These are phyloP conservation scores for Linhomoeus sp. DNA, from an alignment of 2,888 invertebrate species.

Conservation along the genomic window DNA sequence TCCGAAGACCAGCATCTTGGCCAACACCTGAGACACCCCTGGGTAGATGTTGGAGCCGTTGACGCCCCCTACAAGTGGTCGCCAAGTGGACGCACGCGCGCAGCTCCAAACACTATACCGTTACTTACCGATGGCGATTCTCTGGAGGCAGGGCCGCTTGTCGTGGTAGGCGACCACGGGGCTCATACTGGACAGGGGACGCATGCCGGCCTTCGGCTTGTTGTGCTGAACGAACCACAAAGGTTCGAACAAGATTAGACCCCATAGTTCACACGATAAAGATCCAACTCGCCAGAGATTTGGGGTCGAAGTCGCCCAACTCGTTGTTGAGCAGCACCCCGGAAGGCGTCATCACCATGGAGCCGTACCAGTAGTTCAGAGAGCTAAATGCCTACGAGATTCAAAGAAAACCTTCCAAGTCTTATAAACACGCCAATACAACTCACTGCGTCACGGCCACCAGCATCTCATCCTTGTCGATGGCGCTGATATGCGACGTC, in stretches of 20 bases:
- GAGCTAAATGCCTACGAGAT: constrained; percentile 5
- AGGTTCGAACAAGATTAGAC: too few relatives aligned
- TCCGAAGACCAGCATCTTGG: not conserved
- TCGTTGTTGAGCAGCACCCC: constrained; percentile 73
- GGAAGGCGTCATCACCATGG: constrained; percentile 45
- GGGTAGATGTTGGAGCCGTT: not conserved
- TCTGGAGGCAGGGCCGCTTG: constrained; percentile 22
- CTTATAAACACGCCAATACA: not conserved
- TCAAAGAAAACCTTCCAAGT: not conserved
- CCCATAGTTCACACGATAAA: too few relatives aligned
- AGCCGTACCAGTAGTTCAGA: constrained; percentile 50
- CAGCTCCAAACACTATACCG: too few relatives aligned
- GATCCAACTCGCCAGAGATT: constrained; percentile 29
- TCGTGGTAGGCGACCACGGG: constrained; percentile 52
- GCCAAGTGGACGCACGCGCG: too few relatives aligned
- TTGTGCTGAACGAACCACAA: constrained; percentile 45
- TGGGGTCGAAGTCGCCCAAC: constrained; percentile 55
- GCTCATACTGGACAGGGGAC: constrained; percentile 74
- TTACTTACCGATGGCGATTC: constrained; percentile 23
- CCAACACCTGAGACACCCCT: not conserved
- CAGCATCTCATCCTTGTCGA: constrained; percentile 26
- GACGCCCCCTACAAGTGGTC: not conserved
- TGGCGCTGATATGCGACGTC: constrained; percentile 25
- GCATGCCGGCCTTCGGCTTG: constrained; percentile 52
- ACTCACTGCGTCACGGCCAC: constrained; percentile 27